phyloP scores from a whole-genome alignment of 2,113 vertebrate species.

The Esox niger region DNA sequence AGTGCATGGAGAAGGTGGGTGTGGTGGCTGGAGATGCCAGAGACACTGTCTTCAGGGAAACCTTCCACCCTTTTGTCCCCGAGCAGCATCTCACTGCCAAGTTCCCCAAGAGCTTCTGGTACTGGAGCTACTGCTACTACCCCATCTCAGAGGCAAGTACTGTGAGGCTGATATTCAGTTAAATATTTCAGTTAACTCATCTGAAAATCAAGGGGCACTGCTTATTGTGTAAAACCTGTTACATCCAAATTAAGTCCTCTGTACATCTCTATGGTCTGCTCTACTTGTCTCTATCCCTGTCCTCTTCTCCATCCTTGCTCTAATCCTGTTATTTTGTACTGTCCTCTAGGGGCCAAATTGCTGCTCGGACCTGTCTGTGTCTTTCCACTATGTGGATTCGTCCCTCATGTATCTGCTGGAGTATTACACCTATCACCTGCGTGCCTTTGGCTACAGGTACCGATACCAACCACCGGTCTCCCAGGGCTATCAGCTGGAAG shows the following conservation, averaged over 20 bases:
- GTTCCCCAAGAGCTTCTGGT: conserved; percentile 80
- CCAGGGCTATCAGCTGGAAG: background rate
- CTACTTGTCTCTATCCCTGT: no score
- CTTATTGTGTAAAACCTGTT: no score
- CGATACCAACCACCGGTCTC: conserved; percentile 68
- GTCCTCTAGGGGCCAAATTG: conserved; percentile 67
- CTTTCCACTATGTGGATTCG: conserved; percentile 72
- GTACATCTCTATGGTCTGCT: no score
- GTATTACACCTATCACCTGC: conserved; percentile 74
- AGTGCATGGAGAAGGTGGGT: conserved; percentile 77
- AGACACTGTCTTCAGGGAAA: conserved; percentile 68
- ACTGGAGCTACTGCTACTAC: conserved; percentile 82
- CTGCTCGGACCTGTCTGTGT: conserved; percentile 76
- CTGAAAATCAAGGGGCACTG: no score
- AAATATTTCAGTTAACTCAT: no score
- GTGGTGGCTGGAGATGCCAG: conserved; percentile 71
- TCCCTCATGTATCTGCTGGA: conserved; percentile 67
- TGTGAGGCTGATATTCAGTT: background rate
- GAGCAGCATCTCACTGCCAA: conserved; percentile 70
- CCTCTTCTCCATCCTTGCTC: background rate
- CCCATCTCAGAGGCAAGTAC: conserved; percentile 76
- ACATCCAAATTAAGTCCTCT: no score
- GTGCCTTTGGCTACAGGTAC: conserved; percentile 71
- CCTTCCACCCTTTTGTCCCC: conserved; percentile 74
- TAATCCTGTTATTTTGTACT: background rate